Evolutionary conservation across 2,888 invertebrate species (phyloP).

Genomic region (Hydrotaea diabolus): DNA sequence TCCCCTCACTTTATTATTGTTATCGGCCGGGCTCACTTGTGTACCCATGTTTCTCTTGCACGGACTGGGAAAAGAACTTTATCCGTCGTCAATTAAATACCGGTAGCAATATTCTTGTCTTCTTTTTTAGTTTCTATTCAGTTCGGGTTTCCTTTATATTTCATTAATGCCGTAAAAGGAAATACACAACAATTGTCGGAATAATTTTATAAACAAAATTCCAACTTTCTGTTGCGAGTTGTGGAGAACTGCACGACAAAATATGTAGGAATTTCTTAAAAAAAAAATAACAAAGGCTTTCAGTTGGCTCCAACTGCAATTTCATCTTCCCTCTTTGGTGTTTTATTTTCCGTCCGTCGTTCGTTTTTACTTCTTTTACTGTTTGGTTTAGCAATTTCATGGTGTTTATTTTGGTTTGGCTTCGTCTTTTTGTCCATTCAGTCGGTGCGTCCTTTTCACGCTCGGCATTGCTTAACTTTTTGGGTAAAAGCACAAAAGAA

Average conservation of each 20-base stretch:
- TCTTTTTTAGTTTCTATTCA: neutral
- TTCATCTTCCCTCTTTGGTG: slow-evolving; percentile 3
- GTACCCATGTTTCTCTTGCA: too few species aligned
- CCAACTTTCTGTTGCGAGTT: slow-evolving; percentile 17
- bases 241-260: slow-evolving; percentile 16
- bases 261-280: slow-evolving; percentile 8
- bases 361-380: neutral
- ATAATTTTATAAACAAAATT: slow-evolving; percentile 18
- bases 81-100: too few species aligned
- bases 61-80: too few species aligned
- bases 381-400: neutral
- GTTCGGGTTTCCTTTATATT: neutral
- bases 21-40: too few species aligned
- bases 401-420: slow-evolving; percentile 21
- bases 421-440: slow-evolving; percentile 2
- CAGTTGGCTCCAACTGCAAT: slow-evolving; percentile 19
- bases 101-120: too few species aligned
- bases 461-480: slow-evolving; percentile 6
- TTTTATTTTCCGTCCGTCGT: neutral
- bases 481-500: neutral
- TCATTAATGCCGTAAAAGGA: slow-evolving; percentile 28
- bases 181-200: slow-evolving; percentile 36
- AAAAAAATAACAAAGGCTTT: slow-evolving; percentile 18
- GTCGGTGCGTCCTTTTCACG: slow-evolving; percentile 15
- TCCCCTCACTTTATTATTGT: too few species aligned